Conservation (phyloP, 64 coral and sea anemone species). For the Stichodactyla helianthus region DNA sequence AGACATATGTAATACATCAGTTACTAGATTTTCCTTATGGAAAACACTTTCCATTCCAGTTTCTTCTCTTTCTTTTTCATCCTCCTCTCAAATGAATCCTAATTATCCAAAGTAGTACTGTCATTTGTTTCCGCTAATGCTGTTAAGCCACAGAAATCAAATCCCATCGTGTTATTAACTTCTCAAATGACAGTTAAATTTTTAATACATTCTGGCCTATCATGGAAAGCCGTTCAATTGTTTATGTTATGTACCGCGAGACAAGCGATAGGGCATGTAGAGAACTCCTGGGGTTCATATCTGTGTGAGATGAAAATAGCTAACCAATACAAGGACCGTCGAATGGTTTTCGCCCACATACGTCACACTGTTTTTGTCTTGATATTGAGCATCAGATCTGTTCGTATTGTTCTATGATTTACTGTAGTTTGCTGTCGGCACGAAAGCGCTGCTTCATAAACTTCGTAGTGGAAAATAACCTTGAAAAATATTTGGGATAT, state of each 20-base stretch:
- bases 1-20: neutral
- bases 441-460: neutral
- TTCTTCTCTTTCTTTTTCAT: neutral
- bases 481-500: too few species aligned
- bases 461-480: neutral
- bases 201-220: too few species aligned
- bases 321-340: neutral
- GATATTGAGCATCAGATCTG: neutral
- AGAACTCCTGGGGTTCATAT: neutral
- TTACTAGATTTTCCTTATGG: neutral
- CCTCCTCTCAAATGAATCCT: neutral
- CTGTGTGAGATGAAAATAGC: neutral
- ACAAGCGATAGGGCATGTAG: neutral
- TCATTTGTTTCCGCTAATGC: neutral
- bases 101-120: neutral
- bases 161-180: neutral
- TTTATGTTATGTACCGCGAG: neutral
- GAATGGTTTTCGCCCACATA: neutral
- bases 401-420: neutral
- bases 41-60: neutral
- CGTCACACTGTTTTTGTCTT: neutral
- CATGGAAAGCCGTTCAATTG: neutral
- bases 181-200: neutral
- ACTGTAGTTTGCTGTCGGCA: neutral
- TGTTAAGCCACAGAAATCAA: neutral